Evolutionary conservation across 2,797 vertebrate genomes (phyloP), one percentile per base, ranked within the genome.

Genomic region (Hippopotamyrus pictus): DNA sequence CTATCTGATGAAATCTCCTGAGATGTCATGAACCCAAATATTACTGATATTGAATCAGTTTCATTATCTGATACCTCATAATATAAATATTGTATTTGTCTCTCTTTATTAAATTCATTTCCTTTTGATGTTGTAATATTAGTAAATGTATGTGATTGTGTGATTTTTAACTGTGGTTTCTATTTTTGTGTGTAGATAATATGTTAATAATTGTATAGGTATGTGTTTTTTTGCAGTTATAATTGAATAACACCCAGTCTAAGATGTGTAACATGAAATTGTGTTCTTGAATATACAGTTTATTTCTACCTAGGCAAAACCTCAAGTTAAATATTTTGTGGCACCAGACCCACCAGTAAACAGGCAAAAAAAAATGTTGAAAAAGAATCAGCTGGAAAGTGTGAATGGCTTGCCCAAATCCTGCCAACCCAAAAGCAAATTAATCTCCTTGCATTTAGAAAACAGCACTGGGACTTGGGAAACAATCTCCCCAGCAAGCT

Each of bases 341-440:
- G 85, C 53, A 37, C 17, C 29, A 37, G 14, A 87, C 33, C 29
- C 50, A 51, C 33, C 53, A 87, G 85, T 59, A 87, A 87, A 41
- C 85, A 87, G 9, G 17, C 53, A 86, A 86, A 86, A 54, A 86
- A 87, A 87, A 37, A n/a, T 41, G 5, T 79, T 46, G 41, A 79
- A 37, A n/a, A 59, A 86, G 48, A 57, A 59, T 41, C 53, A 87
- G 14, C 51, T 59, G 85, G 85, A 54, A 59, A 59, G 85, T 29
- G 22, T 17, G 53, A 87, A 41, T 1, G 53, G 33, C 65, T 51
- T 87, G 85, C 53, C 33, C 33, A 19, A 87, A 9, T 41, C 14
- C 85, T 87, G 85, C 85, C 85, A 3, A 17, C 51, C 33, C 53
- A 59, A 33, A 59, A n/a, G 51, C 51, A 59, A 59, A 87, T 59